Percentiles rank a stretch among this genome's conserved stretches.
Conservation (phyloP, 2,888 invertebrate genomes). For the Teleiodes luculella region DNA sequence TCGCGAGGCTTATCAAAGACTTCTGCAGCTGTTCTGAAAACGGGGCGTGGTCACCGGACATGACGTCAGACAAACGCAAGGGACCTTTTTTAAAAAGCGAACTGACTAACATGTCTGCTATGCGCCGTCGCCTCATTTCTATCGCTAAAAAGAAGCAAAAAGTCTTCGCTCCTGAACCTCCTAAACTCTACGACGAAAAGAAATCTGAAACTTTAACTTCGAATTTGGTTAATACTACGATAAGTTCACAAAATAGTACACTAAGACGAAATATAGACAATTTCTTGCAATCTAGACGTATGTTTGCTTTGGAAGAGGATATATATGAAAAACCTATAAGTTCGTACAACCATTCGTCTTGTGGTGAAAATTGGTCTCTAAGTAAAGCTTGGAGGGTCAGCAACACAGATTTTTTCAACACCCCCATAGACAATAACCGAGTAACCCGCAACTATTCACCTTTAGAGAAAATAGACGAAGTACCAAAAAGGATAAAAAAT, state of each 20-base stretch:
- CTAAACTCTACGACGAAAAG: slow-evolving; percentile 48
- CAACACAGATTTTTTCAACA: slow-evolving; percentile 56
- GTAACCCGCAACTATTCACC: slow-evolving; percentile 44
- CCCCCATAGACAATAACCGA: slow-evolving; percentile 47
- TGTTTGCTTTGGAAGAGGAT: slow-evolving; percentile 66
- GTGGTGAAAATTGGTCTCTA: slow-evolving; percentile 75
- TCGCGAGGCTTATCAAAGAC: slow-evolving; percentile 69
- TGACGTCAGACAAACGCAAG: slow-evolving; percentile 61
- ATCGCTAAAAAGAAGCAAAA: slow-evolving; percentile 57
- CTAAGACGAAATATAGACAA: slow-evolving; percentile 63
- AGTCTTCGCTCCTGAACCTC: slow-evolving; percentile 48
- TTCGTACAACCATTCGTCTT: slow-evolving; percentile 51
- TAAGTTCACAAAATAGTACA: slow-evolving; percentile 65
- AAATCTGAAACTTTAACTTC: slow-evolving; percentile 59
- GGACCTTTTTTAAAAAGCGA: slow-evolving; percentile 69
- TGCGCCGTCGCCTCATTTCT: slow-evolving; percentile 64
- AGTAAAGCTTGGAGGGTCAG: slow-evolving; percentile 71
- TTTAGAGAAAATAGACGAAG: slow-evolving; percentile 64
- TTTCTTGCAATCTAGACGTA: slow-evolving; percentile 58
- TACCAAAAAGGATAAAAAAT: slow-evolving; percentile 51
- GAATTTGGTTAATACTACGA: slow-evolving; percentile 57
- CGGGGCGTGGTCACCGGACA: slow-evolving; percentile 74
- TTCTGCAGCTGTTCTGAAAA: slow-evolving; percentile 73
- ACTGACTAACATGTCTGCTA: slow-evolving; percentile 70
- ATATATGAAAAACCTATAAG: slow-evolving; percentile 67